These are phyloP conservation scores for Pocillopora grandis DNA, from an alignment of 92 coral and sea anemone genomes.

Conservation along the genomic window DNA sequence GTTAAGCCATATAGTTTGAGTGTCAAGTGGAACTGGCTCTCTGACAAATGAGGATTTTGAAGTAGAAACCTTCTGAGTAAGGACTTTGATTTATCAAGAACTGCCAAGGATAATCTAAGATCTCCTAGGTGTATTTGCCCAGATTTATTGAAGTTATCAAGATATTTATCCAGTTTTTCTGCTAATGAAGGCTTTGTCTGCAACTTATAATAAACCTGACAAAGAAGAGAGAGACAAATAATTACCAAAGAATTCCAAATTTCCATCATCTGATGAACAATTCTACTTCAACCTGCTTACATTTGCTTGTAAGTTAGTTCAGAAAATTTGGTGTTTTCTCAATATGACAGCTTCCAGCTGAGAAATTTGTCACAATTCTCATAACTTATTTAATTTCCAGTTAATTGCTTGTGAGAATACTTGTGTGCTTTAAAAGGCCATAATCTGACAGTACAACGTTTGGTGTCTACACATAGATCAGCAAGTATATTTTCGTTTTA, in stretches of 20 bases:
- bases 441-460: no score
- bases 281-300: no score
- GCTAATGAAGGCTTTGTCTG: slow-evolving; percentile 69
- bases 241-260: background rate
- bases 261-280: no score
- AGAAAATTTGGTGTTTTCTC: no score
- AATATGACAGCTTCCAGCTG: no score
- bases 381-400: no score
- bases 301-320: no score
- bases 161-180: slow-evolving; percentile 72
- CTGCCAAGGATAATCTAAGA: slow-evolving; percentile 51
- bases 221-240: background rate
- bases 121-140: slow-evolving; percentile 62
- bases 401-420: no score
- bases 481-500: no score
- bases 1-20: slow-evolving; percentile 59
- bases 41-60: slow-evolving; percentile 73
- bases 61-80: slow-evolving; percentile 63
- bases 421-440: no score
- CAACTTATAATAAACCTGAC: slow-evolving; percentile 68
- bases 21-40: slow-evolving; percentile 52
- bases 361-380: no score
- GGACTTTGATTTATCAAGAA: slow-evolving; percentile 59
- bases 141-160: slow-evolving; percentile 79
- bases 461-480: no score